Base-by-base conservation (phyloP, 2,888 invertebrate genomes). In the Caenorhabditis drosophilae region DNA sequence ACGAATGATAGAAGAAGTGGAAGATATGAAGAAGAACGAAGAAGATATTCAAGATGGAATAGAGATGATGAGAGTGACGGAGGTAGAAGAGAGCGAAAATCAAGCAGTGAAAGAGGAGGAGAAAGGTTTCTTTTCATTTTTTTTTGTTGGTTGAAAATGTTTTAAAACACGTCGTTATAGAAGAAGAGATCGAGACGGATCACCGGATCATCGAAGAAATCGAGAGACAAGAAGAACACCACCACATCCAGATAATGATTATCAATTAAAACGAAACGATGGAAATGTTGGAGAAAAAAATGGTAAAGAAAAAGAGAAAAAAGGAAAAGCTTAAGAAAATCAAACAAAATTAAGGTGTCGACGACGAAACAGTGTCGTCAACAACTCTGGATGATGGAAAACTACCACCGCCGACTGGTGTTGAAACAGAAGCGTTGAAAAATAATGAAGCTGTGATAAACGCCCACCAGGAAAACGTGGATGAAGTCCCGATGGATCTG, bases 341-440 rank as follows among this genome's bases (percentile, higher is more conserved):
- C 34, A 16, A 20, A 20, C 20, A 22, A 20, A 16, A 31, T 36
- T 22, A 20, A n/a, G 26, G 44, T 55, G 55, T 20, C 26, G 67
- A 67, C 23, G 62, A 67, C 41, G 58, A 53, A 26, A 62, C 50
- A 1, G 67, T 67, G 11, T 59, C 67, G 9, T 67, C 67, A 4
- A 67, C 67, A 2, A 67, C 67, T 2, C 20, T 59, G 11, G 62
- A 67, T 22, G 67, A 67, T 7, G 26, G 47, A 16, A 45, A 46
- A 22, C 49, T 45, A 2, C 3, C 36, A 16, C 22, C 44, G 11
- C 11, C 16, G 4, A n/a, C n/a, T n/a, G 36, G n/a, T 18, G 44
- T 3, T 6, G 18, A 38, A 40, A 15, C 4, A 25, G 22, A 22
- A 4, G 23, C 26, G 16, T n/a, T n/a, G n/a, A n/a, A n/a, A n/a